Conservation (phyloP, 2,113 vertebrate species). For the Pongo abelii region DNA sequence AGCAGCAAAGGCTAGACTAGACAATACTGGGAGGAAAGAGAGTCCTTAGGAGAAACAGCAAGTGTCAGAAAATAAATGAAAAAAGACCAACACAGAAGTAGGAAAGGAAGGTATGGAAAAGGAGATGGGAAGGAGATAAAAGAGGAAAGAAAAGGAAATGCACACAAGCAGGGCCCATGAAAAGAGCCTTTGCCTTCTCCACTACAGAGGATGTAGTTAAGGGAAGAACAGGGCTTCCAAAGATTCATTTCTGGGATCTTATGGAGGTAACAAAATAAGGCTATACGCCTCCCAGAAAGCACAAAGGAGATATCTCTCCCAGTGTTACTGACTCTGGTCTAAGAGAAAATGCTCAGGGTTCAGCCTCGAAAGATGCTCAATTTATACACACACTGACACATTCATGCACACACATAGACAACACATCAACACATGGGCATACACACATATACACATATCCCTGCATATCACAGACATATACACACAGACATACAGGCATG, state of each 20-base stretch:
- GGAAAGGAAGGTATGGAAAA: background rate
- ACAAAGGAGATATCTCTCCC: background rate
- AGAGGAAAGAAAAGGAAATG: background rate
- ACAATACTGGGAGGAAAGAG: background rate
- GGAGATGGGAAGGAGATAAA: background rate
- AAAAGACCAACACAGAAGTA: background rate
- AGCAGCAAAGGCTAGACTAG: background rate
- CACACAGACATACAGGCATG: background rate
- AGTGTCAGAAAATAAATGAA: background rate
- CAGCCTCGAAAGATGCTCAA: background rate
- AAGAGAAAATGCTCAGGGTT: background rate
- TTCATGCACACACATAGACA: background rate
- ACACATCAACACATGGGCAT: background rate
- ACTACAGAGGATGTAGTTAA: background rate
- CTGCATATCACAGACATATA: background rate
- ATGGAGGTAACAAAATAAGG: background rate
- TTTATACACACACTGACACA: background rate
- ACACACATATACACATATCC: background rate
- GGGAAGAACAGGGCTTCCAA: background rate
- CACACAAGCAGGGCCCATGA: background rate
- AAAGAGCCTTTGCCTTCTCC: background rate
- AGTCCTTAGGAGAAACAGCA: background rate
- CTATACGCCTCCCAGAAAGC: background rate
- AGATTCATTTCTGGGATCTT: background rate
- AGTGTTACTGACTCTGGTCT: background rate